phyloP scores from a whole-genome alignment of 2,888 invertebrate species.

The Chydorus sphaericus region DNA sequence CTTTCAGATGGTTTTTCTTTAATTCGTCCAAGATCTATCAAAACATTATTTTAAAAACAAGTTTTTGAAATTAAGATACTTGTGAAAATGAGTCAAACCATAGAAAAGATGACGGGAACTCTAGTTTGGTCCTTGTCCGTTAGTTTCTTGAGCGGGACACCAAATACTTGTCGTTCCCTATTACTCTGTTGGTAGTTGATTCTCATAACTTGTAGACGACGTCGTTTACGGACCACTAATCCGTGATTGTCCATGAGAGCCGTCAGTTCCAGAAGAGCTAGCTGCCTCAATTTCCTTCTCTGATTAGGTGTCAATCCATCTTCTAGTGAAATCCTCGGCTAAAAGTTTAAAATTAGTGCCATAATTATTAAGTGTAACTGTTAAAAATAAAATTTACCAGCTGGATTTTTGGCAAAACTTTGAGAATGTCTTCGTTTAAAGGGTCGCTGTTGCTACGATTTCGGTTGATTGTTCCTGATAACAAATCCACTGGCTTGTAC shows the following conservation, averaged over 20 bases:
- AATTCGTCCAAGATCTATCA: background rate
- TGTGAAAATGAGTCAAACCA: background rate
- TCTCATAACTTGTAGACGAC: background rate
- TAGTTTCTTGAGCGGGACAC: conserved; percentile 3
- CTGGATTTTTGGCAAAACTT: background rate
- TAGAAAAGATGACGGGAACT: conserved; percentile 1
- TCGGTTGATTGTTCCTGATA: background rate
- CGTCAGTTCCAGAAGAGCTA: conserved; percentile 7
- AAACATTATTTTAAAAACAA: background rate
- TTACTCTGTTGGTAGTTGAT: background rate
- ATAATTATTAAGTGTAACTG: background rate
- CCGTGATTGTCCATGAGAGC: conserved; percentile 3
- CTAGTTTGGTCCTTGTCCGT: conserved; percentile 1
- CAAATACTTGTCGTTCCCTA: conserved; percentile 5
- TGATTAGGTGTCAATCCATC: background rate
- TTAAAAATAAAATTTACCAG: background rate
- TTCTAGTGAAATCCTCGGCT: background rate
- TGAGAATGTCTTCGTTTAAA: background rate
- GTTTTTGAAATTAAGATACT: background rate
- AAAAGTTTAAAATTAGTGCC: background rate
- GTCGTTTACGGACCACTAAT: background rate
- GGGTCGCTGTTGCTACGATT: background rate
- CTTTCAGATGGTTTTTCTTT: background rate
- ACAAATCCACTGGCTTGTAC: background rate
- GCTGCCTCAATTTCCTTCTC: conserved; percentile 2